Evolutionary conservation across 1,140 invertebrate genomes (phyloP), one percentile per base, ranked within the genome.

Genomic region (Bombus sibiricus): DNA sequence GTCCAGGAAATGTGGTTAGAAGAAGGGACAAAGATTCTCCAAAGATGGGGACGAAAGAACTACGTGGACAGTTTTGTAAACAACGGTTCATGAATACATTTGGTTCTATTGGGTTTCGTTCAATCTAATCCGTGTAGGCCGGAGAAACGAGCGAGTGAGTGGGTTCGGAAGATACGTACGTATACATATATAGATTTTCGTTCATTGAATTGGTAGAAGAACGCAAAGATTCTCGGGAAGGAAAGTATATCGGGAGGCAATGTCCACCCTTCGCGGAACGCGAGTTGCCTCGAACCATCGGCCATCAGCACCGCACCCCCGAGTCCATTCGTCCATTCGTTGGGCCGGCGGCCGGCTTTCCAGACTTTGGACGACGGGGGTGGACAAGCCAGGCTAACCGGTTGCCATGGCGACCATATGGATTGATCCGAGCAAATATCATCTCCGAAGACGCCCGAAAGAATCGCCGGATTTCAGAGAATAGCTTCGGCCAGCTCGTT

Each of bases 371-470:
- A 81, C 80, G 86, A 89, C 81, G 89, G 92, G 92, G 93, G 93
- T 93, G 93, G 92, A 92, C 93, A 93, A 91, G 90, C 86, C 87
- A 89, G 92, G 93, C 93, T 94, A 93, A 93, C 93, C 93, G 93
- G 93, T 94, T 93, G 89, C 94, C 91, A 95, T 95, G 93, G 93
- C 91, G 87, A 95, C 94, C 93, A 93, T 95, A 95, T 95, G 94
- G 94, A 95, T 95, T 95, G 94, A 95, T 95, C 93, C 94, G 93
- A 94, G 93, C 92, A 95, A 95, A 95, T 95, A 95, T 95, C 94
- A 94, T 94, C 94, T 94, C 92, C 91, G 92, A 94, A 94, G 93
- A 95, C 92, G 92, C 91, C 92, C 92, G 92, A 94, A 95, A 94
- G 93, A 95, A 94, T 94, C 92, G 92, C 92, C 90, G 92, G 93